phyloP scores from a whole-genome alignment of 2,888 invertebrate species.

The Ichneumon xanthorius region DNA sequence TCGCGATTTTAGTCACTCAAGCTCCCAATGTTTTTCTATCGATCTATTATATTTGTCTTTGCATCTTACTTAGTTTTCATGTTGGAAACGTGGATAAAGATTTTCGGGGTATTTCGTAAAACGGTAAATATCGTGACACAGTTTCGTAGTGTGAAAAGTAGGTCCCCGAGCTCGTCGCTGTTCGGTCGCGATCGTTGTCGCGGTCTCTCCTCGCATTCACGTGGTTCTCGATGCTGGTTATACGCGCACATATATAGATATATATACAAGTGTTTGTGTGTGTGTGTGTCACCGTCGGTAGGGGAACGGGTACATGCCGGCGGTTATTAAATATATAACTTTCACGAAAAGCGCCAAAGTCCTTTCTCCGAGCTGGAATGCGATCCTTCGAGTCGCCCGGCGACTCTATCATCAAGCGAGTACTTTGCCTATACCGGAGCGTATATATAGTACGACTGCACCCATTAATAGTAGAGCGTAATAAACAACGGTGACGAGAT shows the following conservation, averaged over 20 bases:
- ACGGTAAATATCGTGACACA: constrained; percentile 45
- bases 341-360: constrained; percentile 61
- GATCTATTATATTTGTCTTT: background rate
- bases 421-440: background rate
- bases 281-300: constrained; percentile 14
- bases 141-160: constrained; percentile 53
- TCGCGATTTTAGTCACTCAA: background rate
- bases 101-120: constrained; percentile 10
- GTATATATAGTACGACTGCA: background rate
- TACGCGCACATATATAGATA: background rate
- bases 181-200: constrained; percentile 27
- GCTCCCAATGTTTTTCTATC: background rate
- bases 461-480: background rate
- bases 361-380: constrained; percentile 61
- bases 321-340: constrained; percentile 57
- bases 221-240: constrained; percentile 13
- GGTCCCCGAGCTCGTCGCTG: constrained; percentile 35
- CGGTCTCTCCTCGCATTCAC: constrained; percentile 18
- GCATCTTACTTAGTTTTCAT: background rate
- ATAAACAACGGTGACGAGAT: background rate
- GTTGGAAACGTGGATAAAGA: background rate
- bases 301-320: constrained; percentile 8
- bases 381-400: constrained; percentile 44
- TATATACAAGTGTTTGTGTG: background rate
- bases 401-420: constrained; percentile 1